Conservation (phyloP, 2,113 vertebrate genomes). For the Calyptomena viridis region DNA sequence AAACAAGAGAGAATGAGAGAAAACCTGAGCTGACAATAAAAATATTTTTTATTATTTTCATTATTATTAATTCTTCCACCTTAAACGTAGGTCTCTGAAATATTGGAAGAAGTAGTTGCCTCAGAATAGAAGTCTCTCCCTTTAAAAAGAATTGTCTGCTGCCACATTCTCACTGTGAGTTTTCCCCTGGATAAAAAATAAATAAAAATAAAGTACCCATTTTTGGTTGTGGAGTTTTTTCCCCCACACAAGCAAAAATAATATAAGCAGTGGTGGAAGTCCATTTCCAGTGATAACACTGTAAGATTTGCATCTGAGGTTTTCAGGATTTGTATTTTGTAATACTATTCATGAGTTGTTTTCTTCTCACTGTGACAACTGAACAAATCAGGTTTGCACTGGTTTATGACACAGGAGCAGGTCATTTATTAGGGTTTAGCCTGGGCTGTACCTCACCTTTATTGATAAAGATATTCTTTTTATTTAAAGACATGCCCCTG, state of each 20-base stretch:
- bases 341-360: not conserved
- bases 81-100: not conserved
- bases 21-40: not conserved
- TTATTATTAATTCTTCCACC: not conserved
- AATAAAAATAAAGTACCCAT: not conserved
- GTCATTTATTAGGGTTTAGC: not conserved
- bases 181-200: not conserved
- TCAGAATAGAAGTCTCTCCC: not conserved
- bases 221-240: not conserved
- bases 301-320: not conserved
- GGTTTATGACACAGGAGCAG: not conserved
- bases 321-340: not conserved
- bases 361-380: not conserved
- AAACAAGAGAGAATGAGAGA: not conserved
- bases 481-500: not conserved
- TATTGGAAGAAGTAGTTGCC: not conserved
- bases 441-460: not conserved
- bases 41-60: not conserved
- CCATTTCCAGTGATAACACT: not conserved
- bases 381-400: not conserved
- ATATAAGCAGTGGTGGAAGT: not conserved
- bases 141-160: not conserved
- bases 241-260: not conserved
- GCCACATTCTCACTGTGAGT: not conserved
- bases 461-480: not conserved